Conservation (phyloP, 2,113 vertebrate genomes). For the Butorides virescens region DNA sequence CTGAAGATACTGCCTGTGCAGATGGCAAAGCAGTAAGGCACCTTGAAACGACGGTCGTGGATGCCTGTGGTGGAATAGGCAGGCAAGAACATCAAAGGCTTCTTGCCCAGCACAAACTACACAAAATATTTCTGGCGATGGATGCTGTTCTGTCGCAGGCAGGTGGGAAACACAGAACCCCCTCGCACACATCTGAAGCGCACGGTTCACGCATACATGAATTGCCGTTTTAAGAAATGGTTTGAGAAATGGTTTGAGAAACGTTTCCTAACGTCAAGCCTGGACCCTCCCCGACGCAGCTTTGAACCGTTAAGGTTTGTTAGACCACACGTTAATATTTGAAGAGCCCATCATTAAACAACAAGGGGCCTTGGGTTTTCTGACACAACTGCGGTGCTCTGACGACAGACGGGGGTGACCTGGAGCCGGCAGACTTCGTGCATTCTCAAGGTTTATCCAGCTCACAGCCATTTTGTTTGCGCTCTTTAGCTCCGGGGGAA, state of each 20-base stretch:
- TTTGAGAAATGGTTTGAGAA: background rate
- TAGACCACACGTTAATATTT: background rate
- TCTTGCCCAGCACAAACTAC: background rate
- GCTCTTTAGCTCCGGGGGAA: background rate
- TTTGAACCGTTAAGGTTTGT: background rate
- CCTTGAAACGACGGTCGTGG: background rate
- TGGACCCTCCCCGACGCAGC: background rate
- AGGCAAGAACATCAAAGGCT: background rate
- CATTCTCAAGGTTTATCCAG: background rate
- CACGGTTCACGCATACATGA: rapidly evolving
- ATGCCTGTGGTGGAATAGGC: background rate
- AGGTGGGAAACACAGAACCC: background rate
- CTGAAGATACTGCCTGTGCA: background rate
- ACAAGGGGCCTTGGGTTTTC: background rate
- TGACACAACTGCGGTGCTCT: background rate
- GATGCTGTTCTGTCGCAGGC: background rate
- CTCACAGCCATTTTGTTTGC: background rate
- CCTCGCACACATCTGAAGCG: background rate
- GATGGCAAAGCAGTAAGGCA: background rate
- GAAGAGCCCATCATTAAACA: background rate
- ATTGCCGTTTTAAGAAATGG: background rate
- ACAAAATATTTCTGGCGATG: background rate
- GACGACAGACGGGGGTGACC: background rate
- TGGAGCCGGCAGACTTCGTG: background rate
- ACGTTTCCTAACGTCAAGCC: background rate